Percentiles rank a stretch among this genome's conserved stretches.
Conservation (phyloP, 2,113 vertebrate species). For the Xyliphius kryptos region DNA sequence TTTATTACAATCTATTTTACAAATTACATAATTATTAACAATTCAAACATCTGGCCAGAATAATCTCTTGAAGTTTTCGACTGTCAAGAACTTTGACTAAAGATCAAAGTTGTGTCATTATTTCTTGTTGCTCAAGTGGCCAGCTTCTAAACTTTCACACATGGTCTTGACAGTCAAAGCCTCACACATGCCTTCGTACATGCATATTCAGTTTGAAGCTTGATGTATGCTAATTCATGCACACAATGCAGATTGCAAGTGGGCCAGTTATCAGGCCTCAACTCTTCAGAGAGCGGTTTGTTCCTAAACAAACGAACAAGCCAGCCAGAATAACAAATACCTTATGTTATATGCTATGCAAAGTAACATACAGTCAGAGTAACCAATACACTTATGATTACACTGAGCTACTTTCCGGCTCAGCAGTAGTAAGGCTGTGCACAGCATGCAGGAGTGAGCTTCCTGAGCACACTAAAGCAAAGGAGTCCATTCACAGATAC, state of each 20-base stretch:
- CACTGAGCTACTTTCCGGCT: background rate
- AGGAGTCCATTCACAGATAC: constrained; percentile 3
- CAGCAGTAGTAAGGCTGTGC: background rate
- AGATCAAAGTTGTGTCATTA: too few relatives aligned
- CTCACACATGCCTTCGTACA: constrained; percentile 25
- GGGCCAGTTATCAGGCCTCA: constrained; percentile 25
- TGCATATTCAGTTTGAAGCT: constrained; percentile 23
- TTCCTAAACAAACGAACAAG: constrained; percentile 32
- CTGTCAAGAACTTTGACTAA: too few relatives aligned
- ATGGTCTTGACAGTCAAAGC: background rate
- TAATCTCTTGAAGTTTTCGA: too few relatives aligned
- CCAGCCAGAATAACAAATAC: constrained; percentile 25
- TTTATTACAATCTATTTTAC: too few relatives aligned
- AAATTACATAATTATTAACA: too few relatives aligned
- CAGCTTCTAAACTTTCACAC: too few relatives aligned
- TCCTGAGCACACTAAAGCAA: constrained; percentile 1
- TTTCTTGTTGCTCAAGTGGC: too few relatives aligned
- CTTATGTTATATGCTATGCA: constrained; percentile 11
- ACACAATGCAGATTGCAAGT: constrained; percentile 39
- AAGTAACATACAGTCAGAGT: constrained; percentile 6
- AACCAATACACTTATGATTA: constrained; percentile 29
- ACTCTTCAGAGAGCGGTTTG: constrained; percentile 25
- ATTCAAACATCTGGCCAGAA: too few relatives aligned
- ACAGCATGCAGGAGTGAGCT: constrained; percentile 14
- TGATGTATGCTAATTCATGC: constrained; percentile 41